A percentile compares a stretch with the other conserved stretches of the same genome.
Conservation (phyloP, 2,797 vertebrate genomes). For the Rhodeus uyekii region DNA sequence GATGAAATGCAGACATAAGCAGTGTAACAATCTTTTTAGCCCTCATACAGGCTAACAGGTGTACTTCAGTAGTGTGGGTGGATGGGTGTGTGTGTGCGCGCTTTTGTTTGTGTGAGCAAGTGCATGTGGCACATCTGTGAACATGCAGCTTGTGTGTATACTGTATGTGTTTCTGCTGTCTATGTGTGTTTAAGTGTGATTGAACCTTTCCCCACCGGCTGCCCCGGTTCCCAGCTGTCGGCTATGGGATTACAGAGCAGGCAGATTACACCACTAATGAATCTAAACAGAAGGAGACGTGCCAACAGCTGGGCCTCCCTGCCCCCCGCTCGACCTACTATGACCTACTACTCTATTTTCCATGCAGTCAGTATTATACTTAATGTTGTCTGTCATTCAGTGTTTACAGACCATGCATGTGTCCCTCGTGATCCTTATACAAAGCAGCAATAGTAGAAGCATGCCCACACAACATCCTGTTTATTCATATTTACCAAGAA, state of each 20-base stretch:
- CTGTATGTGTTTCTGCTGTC: conserved; percentile 25
- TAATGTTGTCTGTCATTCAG: conserved; percentile 10
- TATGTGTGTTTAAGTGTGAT: conserved; percentile 42
- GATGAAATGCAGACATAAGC: conserved; percentile 25
- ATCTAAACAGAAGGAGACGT: conserved; percentile 51
- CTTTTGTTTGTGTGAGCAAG: conserved; percentile 29
- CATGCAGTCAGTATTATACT: background rate
- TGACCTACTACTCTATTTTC: conserved; percentile 40
- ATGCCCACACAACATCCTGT: background rate
- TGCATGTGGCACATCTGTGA: conserved; percentile 61
- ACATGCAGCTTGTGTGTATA: conserved; percentile 28
- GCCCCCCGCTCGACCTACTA: background rate
- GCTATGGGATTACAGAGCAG: conserved; percentile 46
- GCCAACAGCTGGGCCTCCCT: conserved; percentile 39
- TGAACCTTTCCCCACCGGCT: conserved; percentile 32
- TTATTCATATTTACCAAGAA: conserved; percentile 10
- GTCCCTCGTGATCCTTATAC: background rate
- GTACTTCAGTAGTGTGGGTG: conserved; percentile 13
- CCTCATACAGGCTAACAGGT: conserved; percentile 28
- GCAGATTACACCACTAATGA: conserved; percentile 56
- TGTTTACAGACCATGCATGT: conserved; percentile 4
- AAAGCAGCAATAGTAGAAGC: background rate
- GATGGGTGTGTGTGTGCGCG: conserved; percentile 32
- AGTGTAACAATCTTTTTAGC: conserved; percentile 12
- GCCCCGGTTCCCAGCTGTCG: conserved; percentile 51